Evolutionary conservation across 2,797 vertebrate genomes (phyloP), one percentile per base, ranked within the genome.

Genomic region (Loris lydekkerianus): DNA sequence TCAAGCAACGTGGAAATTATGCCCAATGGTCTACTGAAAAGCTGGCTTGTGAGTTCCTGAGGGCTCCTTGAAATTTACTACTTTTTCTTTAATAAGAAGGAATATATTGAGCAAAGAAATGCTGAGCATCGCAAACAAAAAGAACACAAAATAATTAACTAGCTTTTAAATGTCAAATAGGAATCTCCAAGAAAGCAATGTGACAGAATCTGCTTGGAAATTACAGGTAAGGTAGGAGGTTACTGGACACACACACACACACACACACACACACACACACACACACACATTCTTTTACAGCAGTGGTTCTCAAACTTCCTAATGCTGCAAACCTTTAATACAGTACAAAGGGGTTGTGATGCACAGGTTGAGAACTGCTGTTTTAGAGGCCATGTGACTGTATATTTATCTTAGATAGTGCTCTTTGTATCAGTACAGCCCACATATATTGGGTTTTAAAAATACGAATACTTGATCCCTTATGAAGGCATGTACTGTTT

Each of bases 31-130:
- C 8, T 6, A 70, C 40, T 58, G 91, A 75, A 49, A 0, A 40
- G 43, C 43, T 93, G 80, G 81, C 85, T 37, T 94, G 88, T 95
- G 60, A 97, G 0, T 91, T 96, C 91, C 93, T 11, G 31, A 85
- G 11, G 63, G 43, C 60, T 31, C 27, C n/a, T 14, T 84, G 56
- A 94, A 84, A 91, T 95, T 53, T 84, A 86, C 0, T 0, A 72
- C 91, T 63, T 58, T 89, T 96, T 96, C 95, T 90, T 78, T n/a
- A 94, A 89, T n/a, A 31, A 40, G 93, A 93, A 94, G 85, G n/a
- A 80, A 53, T 83, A 82, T 7, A 88, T 15, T 17, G 92, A 76
- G 43, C 0, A 69, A 78, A 96, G 91, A 95, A 97, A 86, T 86
- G 88, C 93, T 95, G 9, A 95, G 78, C 56, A 27, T 46, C 49